Percentiles rank a stretch among this genome's conserved stretches.
Evolutionary conservation across 1,140 invertebrate genomes (phyloP).

Genomic region (Neodiprion fabricii): DNA sequence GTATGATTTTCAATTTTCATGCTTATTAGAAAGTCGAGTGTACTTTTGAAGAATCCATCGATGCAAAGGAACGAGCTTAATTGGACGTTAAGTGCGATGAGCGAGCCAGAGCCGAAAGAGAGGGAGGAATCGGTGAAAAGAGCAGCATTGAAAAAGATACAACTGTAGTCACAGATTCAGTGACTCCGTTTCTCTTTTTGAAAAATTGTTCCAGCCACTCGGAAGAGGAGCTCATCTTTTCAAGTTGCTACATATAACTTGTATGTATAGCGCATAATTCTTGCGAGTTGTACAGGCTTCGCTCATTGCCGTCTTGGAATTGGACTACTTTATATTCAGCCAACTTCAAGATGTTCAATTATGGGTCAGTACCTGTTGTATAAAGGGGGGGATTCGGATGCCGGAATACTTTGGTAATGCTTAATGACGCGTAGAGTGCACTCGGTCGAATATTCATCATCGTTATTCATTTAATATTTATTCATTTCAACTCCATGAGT

Average conservation of each 20-base stretch:
- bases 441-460: neutral
- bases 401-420: neutral
- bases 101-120: neutral
- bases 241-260: neutral
- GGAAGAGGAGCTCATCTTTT: neutral
- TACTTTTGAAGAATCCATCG: neutral
- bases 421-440: neutral
- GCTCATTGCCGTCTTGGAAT: neutral
- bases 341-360: neutral
- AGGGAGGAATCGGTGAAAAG: neutral
- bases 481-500: neutral
- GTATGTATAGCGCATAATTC: neutral
- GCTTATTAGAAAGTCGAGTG: neutral
- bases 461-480: too few relatives aligned
- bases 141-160: neutral
- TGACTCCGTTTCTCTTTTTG: neutral
- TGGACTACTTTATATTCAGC: neutral
- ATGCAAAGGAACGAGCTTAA: neutral
- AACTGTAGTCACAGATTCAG: neutral
- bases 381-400: neutral
- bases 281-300: neutral
- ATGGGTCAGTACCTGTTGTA: neutral
- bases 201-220: neutral
- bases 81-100: neutral
- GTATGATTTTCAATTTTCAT: neutral